Percentiles rank a stretch among this genome's conserved stretches.
These are phyloP conservation scores for Byasa hedistus DNA, from an alignment of 2,888 invertebrate genomes.

Conservation along the genomic window DNA sequence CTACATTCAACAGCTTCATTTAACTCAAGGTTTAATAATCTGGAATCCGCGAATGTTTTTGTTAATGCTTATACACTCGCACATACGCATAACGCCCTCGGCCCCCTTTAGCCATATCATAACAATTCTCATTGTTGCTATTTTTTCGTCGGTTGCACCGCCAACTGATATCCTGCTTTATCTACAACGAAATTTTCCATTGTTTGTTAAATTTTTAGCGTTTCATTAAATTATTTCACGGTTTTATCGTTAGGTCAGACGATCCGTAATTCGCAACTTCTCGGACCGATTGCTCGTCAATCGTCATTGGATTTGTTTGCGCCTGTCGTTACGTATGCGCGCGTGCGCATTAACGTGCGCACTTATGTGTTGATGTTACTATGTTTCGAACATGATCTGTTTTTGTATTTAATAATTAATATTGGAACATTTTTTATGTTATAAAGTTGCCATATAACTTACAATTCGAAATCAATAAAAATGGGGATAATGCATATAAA, in stretches of 20 bases:
- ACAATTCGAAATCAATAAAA: no score
- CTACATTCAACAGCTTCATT: no score
- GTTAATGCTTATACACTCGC: no score
- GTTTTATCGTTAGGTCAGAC: slow-evolving; percentile 26
- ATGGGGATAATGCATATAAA: no score
- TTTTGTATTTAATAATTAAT: background rate
- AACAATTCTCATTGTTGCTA: background rate
- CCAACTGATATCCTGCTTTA: slow-evolving; percentile 17
- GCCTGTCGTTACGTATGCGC: background rate
- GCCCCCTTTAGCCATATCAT: background rate
- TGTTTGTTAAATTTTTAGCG: slow-evolving; percentile 28
- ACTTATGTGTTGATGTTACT: background rate
- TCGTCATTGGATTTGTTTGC: slow-evolving; percentile 17
- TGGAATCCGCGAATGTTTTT: no score
- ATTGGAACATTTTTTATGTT: no score
- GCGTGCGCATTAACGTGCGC: background rate
- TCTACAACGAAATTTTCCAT: slow-evolving; percentile 31
- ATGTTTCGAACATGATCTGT: background rate
- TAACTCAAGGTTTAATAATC: no score
- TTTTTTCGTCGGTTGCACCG: slow-evolving; percentile 6
- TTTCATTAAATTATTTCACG: slow-evolving; percentile 11
- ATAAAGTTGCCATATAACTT: no score
- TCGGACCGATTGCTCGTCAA: slow-evolving; percentile 2
- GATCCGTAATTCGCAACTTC: slow-evolving; percentile 16
- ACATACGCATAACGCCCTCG: background rate